Conservation (phyloP, 2,797 vertebrate species). For the Leptodactylus fallax region DNA sequence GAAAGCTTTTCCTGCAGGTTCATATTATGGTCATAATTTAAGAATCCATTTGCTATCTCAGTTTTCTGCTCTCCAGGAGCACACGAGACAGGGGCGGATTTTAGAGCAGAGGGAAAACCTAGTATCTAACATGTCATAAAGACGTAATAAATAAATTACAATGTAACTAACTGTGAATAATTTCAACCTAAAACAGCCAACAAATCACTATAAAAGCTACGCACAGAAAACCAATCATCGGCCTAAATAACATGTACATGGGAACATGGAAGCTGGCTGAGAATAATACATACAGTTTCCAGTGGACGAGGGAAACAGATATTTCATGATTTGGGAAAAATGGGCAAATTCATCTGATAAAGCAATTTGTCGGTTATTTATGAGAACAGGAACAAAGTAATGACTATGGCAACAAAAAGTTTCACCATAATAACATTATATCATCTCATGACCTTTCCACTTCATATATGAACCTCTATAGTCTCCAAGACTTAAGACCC, state of each 20-base stretch:
- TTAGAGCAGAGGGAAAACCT: neutral
- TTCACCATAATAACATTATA: neutral
- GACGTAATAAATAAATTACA: conserved; percentile 38
- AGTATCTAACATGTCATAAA: neutral
- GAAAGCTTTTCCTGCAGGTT: conserved; percentile 6
- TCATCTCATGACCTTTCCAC: neutral
- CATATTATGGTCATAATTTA: neutral
- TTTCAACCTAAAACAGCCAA: neutral
- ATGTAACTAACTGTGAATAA: neutral
- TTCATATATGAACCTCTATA: neutral
- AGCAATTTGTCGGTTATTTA: neutral
- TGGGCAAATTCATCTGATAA: neutral
- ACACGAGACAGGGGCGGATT: neutral
- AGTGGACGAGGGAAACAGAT: too few relatives aligned
- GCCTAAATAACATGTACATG: neutral
- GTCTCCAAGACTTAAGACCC: too few relatives aligned
- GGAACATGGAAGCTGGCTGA: neutral
- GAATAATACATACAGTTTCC: too few relatives aligned
- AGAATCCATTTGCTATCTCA: neutral
- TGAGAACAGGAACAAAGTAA: conserved; percentile 2
- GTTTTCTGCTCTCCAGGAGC: conserved; percentile 50
- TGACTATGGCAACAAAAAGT: neutral
- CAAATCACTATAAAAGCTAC: neutral
- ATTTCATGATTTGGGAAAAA: neutral
- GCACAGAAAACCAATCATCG: neutral